Evolutionary conservation across 2,888 invertebrate genomes (phyloP).

Genomic region (Limnephilus auricula): DNA sequence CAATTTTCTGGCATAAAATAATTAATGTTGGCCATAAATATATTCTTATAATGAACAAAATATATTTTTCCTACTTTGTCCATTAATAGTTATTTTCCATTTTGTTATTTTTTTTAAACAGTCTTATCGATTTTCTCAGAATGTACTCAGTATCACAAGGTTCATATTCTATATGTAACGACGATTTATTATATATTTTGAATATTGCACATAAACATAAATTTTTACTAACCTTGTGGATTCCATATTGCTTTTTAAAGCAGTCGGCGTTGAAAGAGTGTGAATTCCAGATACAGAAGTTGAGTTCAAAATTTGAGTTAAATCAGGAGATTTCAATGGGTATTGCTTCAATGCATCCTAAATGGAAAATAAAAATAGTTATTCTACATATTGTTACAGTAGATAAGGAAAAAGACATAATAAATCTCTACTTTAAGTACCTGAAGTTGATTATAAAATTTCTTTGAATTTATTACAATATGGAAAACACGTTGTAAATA

Average conservation of each 20-base stretch:
- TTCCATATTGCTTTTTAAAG: background rate
- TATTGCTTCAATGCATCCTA: slow-evolving; percentile 71
- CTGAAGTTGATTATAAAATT: background rate
- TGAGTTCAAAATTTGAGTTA: slow-evolving; percentile 39
- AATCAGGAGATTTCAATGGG: slow-evolving; percentile 68
- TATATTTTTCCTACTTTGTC: no score
- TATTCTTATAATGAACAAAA: no score
- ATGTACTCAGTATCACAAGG: no score
- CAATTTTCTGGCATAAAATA: no score
- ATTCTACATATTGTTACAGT: background rate
- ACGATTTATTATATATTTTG: no score
- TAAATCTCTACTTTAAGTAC: background rate
- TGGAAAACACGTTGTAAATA: background rate
- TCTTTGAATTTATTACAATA: background rate
- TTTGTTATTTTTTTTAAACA: no score
- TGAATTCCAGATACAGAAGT: slow-evolving; percentile 30
- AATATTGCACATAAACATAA: no score
- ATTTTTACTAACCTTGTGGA: background rate
- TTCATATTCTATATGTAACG: no score
- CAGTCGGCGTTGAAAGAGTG: background rate
- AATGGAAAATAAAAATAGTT: slow-evolving; percentile 45
- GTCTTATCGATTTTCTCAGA: no score
- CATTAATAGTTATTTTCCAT: no score
- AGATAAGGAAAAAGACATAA: background rate
- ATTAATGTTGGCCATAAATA: no score